Percentiles rank a stretch among this genome's conserved stretches.
Evolutionary conservation across 2,888 invertebrate genomes (phyloP).

Genomic region (Fragum sueziense): DNA sequence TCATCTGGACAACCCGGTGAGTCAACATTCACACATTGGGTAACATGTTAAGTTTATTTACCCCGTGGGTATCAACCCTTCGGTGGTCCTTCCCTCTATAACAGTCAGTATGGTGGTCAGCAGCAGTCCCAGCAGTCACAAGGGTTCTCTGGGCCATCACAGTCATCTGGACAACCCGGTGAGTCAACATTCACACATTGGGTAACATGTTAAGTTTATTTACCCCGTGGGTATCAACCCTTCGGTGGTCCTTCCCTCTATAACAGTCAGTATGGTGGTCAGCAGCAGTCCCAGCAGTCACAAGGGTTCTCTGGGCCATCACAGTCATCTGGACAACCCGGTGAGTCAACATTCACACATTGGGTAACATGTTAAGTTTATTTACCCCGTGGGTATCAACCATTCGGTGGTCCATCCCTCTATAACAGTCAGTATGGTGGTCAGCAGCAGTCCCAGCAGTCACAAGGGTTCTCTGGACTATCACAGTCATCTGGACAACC

Average conservation of each 20-base stretch:
- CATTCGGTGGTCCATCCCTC: constrained; percentile 71
- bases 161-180: constrained; percentile 32
- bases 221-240: constrained; percentile 71
- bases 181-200: too few relatives aligned
- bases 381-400: constrained; percentile 72
- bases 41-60: too few relatives aligned
- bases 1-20: constrained; percentile 29
- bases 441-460: constrained; percentile 50
- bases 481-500: constrained; percentile 37
- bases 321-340: constrained; percentile 33
- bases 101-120: constrained; percentile 61
- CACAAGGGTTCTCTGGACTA: constrained; percentile 47
- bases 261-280: constrained; percentile 62
- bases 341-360: too few relatives aligned
- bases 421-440: constrained; percentile 65
- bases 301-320: constrained; percentile 48
- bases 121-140: constrained; percentile 54
- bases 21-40: too few relatives aligned
- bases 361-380: too few relatives aligned
- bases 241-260: constrained; percentile 72
- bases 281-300: constrained; percentile 52
- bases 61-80: constrained; percentile 73
- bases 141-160: constrained; percentile 47
- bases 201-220: too few relatives aligned
- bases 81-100: constrained; percentile 68